Evolutionary conservation across 2,797 vertebrate genomes (phyloP).

Genomic region (Ptychadena robeensis): DNA sequence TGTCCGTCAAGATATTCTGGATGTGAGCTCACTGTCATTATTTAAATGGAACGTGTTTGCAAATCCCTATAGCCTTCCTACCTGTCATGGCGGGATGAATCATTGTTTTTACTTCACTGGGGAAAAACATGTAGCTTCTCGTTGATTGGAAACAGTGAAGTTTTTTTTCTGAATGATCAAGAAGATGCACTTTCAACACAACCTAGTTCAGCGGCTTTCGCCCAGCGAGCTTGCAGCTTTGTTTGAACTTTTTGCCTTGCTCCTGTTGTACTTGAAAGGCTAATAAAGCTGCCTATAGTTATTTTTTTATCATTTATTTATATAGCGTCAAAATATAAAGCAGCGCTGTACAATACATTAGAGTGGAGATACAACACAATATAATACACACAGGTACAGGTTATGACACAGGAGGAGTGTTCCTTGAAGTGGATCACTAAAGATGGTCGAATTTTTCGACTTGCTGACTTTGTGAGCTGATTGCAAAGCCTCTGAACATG

Average conservation of each 20-base stretch:
- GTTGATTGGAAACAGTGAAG: neutral
- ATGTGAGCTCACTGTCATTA: constrained; percentile 10
- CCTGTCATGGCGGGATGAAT: constrained; percentile 21
- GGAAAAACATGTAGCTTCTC: neutral
- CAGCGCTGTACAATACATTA: too few species aligned
- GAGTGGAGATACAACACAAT: too few species aligned
- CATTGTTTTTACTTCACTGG: neutral
- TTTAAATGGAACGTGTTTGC: constrained; percentile 25
- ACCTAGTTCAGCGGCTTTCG: neutral
- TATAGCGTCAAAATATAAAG: too few species aligned
- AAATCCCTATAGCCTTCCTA: constrained; percentile 32
- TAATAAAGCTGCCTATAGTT: too few species aligned
- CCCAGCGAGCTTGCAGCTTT: neutral
- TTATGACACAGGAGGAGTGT: too few species aligned
- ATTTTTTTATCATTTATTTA: too few species aligned
- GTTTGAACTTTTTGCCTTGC: neutral
- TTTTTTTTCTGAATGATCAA: neutral
- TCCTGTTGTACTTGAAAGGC: neutral
- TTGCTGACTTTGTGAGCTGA: too few species aligned
- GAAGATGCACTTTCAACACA: neutral
- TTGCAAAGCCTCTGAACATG: too few species aligned
- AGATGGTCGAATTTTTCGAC: too few species aligned
- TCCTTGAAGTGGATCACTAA: too few species aligned
- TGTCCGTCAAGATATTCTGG: constrained; percentile 52
- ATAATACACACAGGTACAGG: too few species aligned